These are phyloP conservation scores for Pseudeuparius sepicola DNA, from an alignment of 2,888 invertebrate genomes.

Conservation along the genomic window DNA sequence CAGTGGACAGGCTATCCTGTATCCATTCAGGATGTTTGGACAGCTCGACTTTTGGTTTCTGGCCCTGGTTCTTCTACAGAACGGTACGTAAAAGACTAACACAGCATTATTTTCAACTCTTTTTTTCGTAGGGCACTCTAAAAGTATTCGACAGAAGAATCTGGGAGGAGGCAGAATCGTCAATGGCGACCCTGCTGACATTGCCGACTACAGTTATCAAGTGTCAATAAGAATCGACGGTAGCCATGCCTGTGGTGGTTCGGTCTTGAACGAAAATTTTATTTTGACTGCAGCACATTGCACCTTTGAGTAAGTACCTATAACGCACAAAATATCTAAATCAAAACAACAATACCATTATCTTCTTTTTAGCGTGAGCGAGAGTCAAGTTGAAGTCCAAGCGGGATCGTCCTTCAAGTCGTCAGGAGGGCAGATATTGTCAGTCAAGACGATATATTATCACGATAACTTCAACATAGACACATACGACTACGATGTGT, in stretches of 20 bases:
- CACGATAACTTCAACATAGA: conserved; percentile 43
- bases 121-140: no score
- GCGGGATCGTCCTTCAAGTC: conserved; percentile 37
- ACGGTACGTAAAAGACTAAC: no score
- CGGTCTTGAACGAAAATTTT: conserved; percentile 42
- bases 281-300: conserved; percentile 42
- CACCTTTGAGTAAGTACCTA: conserved; percentile 31
- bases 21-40: no score
- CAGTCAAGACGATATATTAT: conserved; percentile 37
- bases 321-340: no score
- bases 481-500: conserved; percentile 44
- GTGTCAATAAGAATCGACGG: conserved; percentile 42
- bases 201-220: conserved; percentile 46
- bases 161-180: conserved; percentile 31
- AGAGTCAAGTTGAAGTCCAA: conserved; percentile 31
- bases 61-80: no score
- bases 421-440: conserved; percentile 42
- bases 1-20: no score
- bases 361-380: conserved; percentile 12
- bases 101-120: no score
- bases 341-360: no score
- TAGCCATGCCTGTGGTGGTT: conserved; percentile 45
- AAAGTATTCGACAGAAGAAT: no score
- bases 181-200: conserved; percentile 41
- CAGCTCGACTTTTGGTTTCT: no score